Conservation (phyloP, 2,113 vertebrate genomes). For the Pseudorasbora parva region DNA sequence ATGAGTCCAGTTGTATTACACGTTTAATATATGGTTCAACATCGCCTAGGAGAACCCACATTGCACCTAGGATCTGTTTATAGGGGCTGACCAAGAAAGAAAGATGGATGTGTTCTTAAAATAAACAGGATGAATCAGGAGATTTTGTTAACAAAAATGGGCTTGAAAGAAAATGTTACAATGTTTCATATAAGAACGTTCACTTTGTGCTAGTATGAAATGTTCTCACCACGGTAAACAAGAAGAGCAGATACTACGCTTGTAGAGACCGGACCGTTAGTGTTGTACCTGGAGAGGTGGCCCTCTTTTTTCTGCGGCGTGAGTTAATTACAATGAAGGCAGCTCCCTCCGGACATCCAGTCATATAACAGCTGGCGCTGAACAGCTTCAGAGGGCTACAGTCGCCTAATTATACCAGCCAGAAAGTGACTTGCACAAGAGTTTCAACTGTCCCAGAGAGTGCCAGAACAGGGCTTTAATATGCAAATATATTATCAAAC, state of each 20-base stretch:
- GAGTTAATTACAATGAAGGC: conserved; percentile 61
- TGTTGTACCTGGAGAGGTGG: conserved; percentile 46
- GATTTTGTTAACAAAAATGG: neutral
- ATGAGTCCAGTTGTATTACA: neutral
- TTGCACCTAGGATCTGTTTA: neutral
- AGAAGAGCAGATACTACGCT: neutral
- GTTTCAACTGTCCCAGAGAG: conserved; percentile 17
- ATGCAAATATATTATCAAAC: conserved; percentile 45
- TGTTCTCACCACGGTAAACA: neutral
- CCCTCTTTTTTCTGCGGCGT: conserved; percentile 38
- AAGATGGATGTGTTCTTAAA: conserved; percentile 13
- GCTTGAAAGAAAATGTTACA: neutral
- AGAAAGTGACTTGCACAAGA: conserved; percentile 35
- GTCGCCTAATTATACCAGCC: conserved; percentile 51
- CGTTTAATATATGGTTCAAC: neutral
- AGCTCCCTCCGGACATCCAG: conserved; percentile 52
- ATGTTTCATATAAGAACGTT: conserved; percentile 1
- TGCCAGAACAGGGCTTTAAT: conserved; percentile 28
- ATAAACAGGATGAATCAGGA: conserved; percentile 14
- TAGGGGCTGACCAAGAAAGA: neutral
- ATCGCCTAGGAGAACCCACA: neutral
- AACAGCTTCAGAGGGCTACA: conserved; percentile 53
- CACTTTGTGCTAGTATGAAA: neutral
- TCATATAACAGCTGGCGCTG: conserved; percentile 54
- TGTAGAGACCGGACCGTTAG: neutral